Evolutionary conservation across 2,113 vertebrate species (phyloP).

Genomic region (Telmatochromis brichardi): DNA sequence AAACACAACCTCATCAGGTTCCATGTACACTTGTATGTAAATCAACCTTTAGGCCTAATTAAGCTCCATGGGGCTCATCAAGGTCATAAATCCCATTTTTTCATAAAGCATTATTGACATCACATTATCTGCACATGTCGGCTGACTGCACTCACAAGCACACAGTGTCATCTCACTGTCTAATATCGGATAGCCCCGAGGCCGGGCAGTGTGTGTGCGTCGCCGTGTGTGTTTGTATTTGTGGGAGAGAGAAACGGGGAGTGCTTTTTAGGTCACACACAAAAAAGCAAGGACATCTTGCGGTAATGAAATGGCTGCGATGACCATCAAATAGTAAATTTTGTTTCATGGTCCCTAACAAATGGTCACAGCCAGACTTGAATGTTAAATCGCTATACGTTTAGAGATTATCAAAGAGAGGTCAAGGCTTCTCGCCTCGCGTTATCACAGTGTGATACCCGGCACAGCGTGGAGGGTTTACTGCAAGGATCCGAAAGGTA

Average conservation of each 20-base stretch:
- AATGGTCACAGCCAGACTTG: not conserved
- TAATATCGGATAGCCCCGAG: conserved; percentile 71
- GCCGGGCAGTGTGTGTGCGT: conserved; percentile 4
- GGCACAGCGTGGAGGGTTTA: not conserved
- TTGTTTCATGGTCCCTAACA: conserved; percentile 18
- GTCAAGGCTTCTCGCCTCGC: not conserved
- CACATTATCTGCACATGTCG: conserved; percentile 68
- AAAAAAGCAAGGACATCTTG: conserved; percentile 69
- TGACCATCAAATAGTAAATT: conserved; percentile 39
- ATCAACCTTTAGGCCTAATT: conserved; percentile 75
- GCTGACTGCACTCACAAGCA: conserved; percentile 66
- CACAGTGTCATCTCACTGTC: conserved; percentile 70
- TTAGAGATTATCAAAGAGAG: not conserved
- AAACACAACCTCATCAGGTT: conserved; percentile 46
- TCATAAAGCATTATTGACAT: conserved; percentile 74
- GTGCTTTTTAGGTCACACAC: conserved; percentile 63
- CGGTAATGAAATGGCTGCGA: conserved; percentile 40
- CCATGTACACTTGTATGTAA: conserved; percentile 59
- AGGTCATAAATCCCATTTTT: conserved; percentile 71
- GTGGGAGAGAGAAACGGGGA: not conserved
- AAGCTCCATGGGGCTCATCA: conserved; percentile 68
- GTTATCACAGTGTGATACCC: not conserved
- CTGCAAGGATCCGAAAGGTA: not conserved
- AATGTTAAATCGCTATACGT: not conserved
- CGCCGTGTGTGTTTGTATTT: not conserved